phyloP scores from a whole-genome alignment of 1,140 invertebrate species.

The Caerostris darwini region DNA sequence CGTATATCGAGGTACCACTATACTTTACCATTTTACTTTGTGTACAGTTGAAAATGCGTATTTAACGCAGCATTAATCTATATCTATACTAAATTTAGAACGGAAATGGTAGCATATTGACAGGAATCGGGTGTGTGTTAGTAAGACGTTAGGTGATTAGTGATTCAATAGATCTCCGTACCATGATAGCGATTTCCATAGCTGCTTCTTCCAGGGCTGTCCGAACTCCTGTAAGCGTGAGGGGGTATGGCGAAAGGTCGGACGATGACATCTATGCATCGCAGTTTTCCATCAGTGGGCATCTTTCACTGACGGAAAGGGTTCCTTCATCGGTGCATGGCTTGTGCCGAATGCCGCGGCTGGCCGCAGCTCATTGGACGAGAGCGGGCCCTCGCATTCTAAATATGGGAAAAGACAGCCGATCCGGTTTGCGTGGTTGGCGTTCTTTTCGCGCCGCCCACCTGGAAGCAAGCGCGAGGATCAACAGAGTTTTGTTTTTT shows the following conservation, averaged over 20 bases:
- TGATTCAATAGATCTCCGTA: constrained; percentile 14
- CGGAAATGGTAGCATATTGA: too few relatives aligned
- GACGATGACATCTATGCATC: constrained; percentile 62
- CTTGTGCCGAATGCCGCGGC: not conserved
- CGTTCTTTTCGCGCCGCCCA: constrained; percentile 17
- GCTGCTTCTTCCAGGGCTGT: not conserved
- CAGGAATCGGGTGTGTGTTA: too few relatives aligned
- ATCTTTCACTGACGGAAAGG: constrained; percentile 36
- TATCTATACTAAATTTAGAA: too few relatives aligned
- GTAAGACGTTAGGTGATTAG: not conserved
- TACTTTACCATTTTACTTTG: too few relatives aligned
- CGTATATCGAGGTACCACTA: too few relatives aligned
- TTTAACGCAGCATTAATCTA: too few relatives aligned
- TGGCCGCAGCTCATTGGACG: constrained; percentile 39
- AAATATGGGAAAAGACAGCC: constrained; percentile 42
- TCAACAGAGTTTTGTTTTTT: not conserved
- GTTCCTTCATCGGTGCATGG: not conserved
- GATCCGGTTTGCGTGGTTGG: constrained; percentile 67
- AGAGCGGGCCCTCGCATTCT: not conserved
- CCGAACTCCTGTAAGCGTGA: constrained; percentile 44
- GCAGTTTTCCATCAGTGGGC: constrained; percentile 59
- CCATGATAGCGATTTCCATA: constrained; percentile 56
- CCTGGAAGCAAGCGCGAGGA: not conserved
- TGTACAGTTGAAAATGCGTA: too few relatives aligned
- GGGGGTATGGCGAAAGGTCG: constrained; percentile 44